A percentile compares a stretch with the other conserved stretches of the same genome.
Evolutionary conservation across 2,797 vertebrate species (phyloP).

Genomic region (Australoheros facetus): DNA sequence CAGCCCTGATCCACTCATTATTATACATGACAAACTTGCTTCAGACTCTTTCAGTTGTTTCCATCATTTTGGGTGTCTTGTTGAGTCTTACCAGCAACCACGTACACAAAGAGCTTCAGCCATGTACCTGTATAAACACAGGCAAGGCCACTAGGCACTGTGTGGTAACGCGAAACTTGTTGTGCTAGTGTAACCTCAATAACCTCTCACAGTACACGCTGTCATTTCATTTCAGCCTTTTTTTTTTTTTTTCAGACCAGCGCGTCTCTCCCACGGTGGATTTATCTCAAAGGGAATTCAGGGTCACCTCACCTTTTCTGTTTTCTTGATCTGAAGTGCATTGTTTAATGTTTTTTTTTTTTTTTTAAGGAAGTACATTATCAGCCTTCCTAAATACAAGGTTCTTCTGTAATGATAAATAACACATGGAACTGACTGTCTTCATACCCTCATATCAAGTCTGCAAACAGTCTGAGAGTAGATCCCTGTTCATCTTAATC

Average conservation of each 20-base stretch:
- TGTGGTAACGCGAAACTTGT: neutral
- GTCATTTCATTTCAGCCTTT: neutral
- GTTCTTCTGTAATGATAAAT: slow-evolving; percentile 12
- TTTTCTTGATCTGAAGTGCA: neutral
- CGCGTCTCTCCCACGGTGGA: neutral
- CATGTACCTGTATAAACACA: neutral
- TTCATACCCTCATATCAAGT: neutral
- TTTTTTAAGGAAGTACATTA: slow-evolving; percentile 37
- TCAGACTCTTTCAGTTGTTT: neutral
- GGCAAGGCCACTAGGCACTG: neutral
- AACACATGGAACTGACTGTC: neutral
- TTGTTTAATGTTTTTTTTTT: neutral
- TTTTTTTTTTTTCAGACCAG: neutral
- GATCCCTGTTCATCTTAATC: neutral
- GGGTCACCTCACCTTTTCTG: slow-evolving; percentile 5
- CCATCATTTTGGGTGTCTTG: neutral
- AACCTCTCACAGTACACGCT: neutral
- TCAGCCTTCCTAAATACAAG: slow-evolving; percentile 67
- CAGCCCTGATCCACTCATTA: slow-evolving; percentile 6
- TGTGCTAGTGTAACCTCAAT: neutral
- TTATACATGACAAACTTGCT: neutral
- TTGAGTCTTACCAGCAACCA: neutral
- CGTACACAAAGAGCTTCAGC: neutral
- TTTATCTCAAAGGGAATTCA: slow-evolving; percentile 18
- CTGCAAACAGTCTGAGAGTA: neutral